Evolutionary conservation across 2,888 invertebrate genomes (phyloP).

Genomic region (Eudasyphora cyanicolor): DNA sequence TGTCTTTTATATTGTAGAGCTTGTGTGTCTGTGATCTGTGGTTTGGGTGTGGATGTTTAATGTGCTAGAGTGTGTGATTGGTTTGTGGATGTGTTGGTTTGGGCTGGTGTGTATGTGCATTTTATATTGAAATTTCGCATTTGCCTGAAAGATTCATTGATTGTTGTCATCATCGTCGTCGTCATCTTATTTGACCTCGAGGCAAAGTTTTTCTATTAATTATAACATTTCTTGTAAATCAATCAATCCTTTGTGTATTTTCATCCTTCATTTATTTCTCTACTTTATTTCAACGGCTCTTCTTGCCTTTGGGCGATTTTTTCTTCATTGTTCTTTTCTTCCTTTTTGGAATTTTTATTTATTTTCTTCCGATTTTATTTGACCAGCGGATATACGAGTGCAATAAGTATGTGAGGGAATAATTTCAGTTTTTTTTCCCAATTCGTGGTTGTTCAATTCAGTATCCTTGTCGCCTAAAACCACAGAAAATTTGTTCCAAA

Average conservation of each 20-base stretch:
- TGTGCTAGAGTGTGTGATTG: not conserved
- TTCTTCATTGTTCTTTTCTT: not conserved
- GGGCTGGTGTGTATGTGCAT: not conserved
- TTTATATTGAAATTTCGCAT: not conserved
- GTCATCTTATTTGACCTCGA: not conserved
- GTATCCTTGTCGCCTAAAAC: too few relatives aligned
- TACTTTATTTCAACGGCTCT: not conserved
- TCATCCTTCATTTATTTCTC: too few relatives aligned
- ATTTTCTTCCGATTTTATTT: not conserved
- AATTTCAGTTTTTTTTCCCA: too few relatives aligned
- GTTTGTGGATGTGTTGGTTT: not conserved
- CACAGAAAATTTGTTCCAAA: too few relatives aligned
- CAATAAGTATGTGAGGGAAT: too few relatives aligned
- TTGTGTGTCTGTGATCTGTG: not conserved
- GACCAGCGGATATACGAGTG: too few relatives aligned
- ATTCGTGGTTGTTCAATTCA: too few relatives aligned
- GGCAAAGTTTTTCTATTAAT: constrained; percentile 33
- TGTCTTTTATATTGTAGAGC: not conserved
- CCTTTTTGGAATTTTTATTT: not conserved
- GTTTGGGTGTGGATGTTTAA: not conserved
- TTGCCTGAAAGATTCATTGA: constrained; percentile 13
- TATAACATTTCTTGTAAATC: constrained; percentile 23
- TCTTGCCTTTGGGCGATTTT: not conserved
- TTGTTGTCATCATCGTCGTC: too few relatives aligned
- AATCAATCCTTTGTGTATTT: constrained; percentile 6